Base-by-base conservation (phyloP, 2,797 vertebrate genomes). In the Pangasius sanitwongsei region DNA sequence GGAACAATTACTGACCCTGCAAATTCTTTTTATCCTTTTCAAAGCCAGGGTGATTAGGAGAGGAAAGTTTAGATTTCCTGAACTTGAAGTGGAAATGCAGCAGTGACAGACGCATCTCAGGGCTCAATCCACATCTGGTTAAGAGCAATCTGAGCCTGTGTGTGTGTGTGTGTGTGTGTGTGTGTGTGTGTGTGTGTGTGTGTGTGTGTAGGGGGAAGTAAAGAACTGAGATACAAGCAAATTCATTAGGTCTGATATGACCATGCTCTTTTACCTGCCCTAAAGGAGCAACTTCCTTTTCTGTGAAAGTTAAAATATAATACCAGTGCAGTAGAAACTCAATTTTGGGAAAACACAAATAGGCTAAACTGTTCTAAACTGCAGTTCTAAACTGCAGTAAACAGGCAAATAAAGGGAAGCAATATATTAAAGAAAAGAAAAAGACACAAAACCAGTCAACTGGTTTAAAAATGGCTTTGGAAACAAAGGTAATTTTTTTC, bases 51-150 rank as follows among this genome's bases (percentile, higher is more conserved):
- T 96, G 96, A 96, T 96, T 96, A 96, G 95, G 93, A 96, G 94
- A 96, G 95, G 95, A 96, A 96, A 96, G 96, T 96, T 97, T 97
- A 96, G 95, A 96, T 97, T 96, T 96, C 96, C 96, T 96, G 96
- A 96, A 96, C 95, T 96, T 96, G 96, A 96, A 95, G 95, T 96
- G 96, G 95, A 96, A 96, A 96, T 92, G 92, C 94, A 95, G 95
- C 93, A 94, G 95, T 92, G 96, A 95, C 94, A 96, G 96, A 97
- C 96, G 92, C 92, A 93, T 93, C 94, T 93, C 89, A 90, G 90
- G 89, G 69, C 91, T 93, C 94, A 97, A 97, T 97, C 95, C 96
- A 95, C 96, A 96, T 96, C 94, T 90, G 83, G 37, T 55, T 48
- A 77, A 59, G 69, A 86, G 89, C 83, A 57, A 87, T 89, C 89